Evolutionary conservation across 1,140 invertebrate species (phyloP).

Genomic region (Leptinotarsa undecemlineata): DNA sequence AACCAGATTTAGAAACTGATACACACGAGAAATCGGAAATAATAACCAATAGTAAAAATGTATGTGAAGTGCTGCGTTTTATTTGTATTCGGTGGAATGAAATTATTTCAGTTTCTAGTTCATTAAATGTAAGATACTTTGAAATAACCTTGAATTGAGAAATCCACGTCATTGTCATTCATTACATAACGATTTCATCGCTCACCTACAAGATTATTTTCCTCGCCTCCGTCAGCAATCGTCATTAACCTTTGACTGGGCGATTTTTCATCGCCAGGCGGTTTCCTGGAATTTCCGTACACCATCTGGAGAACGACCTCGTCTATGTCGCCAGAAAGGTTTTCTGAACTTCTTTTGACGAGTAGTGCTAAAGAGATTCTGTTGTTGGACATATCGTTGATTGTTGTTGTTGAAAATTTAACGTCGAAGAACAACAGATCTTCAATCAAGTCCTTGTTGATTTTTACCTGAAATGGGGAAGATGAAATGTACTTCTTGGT

Average conservation of each 20-base stretch:
- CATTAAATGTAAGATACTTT: too few species aligned
- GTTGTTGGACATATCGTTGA: slow-evolving; percentile 35
- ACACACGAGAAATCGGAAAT: too few species aligned
- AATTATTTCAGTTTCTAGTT: too few species aligned
- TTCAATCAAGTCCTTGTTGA: slow-evolving; percentile 36
- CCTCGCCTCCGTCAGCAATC: slow-evolving; percentile 35
- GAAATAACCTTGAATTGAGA: too few species aligned
- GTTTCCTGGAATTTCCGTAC: slow-evolving; percentile 44
- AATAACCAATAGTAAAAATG: too few species aligned
- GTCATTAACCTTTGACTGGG: slow-evolving; percentile 41
- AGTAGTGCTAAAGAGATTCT: slow-evolving; percentile 37
- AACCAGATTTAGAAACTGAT: too few species aligned
- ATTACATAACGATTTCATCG: too few species aligned
- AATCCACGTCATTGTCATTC: too few species aligned
- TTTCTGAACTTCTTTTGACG: slow-evolving; percentile 38
- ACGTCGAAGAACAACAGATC: slow-evolving; percentile 46
- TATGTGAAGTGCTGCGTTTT: too few species aligned
- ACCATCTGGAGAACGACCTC: slow-evolving; percentile 42
- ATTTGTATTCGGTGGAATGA: too few species aligned
- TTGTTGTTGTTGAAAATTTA: slow-evolving; percentile 31
- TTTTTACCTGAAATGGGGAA: slow-evolving; percentile 31
- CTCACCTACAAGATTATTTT: slow-evolving; percentile 34
- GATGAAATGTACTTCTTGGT: not conserved
- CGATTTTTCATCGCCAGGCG: slow-evolving; percentile 47
- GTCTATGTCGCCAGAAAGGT: slow-evolving; percentile 40